phyloP scores from a whole-genome alignment of 1,140 invertebrate genomes.

The Meloidogyne hapla region DNA sequence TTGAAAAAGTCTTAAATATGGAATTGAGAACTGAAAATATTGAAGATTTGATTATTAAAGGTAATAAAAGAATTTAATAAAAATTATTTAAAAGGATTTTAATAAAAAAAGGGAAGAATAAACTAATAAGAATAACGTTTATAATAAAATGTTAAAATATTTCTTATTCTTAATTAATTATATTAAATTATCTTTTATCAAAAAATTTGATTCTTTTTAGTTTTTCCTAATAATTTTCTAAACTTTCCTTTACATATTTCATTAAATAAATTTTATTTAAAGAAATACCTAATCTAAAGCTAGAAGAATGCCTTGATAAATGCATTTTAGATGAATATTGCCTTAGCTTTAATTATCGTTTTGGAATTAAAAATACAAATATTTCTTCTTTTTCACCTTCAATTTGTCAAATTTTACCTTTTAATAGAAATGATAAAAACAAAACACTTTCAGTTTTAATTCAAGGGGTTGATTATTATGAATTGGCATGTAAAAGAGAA shows the following conservation, averaged over 20 bases:
- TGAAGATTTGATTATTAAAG: neutral
- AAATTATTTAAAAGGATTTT: neutral
- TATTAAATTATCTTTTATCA: too few species aligned
- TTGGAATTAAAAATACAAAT: neutral
- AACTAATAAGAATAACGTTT: too few species aligned
- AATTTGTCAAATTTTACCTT: conserved; percentile 42
- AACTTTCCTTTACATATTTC: too few species aligned
- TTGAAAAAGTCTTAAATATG: conserved; percentile 40
- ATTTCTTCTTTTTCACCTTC: neutral
- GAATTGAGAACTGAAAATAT: conserved; percentile 14
- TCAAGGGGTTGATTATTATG: conserved; percentile 47
- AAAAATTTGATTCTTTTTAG: too few species aligned
- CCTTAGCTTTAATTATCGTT: conserved; percentile 38
- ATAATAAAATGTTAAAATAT: too few species aligned
- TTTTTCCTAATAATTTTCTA: too few species aligned
- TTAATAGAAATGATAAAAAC: conserved; percentile 35
- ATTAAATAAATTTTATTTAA: too few species aligned
- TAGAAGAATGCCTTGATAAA: conserved; percentile 42
- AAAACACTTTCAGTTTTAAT: conserved; percentile 41
- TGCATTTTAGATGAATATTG: conserved; percentile 45
- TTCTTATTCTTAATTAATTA: too few species aligned
- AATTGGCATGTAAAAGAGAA: conserved; percentile 43
- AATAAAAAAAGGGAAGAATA: too few species aligned
- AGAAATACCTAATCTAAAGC: conserved; percentile 26
- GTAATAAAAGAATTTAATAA: neutral